Evolutionary conservation across 2,797 vertebrate species (phyloP), one percentile per base, ranked within the genome.

Genomic region (Caiman crocodilus): DNA sequence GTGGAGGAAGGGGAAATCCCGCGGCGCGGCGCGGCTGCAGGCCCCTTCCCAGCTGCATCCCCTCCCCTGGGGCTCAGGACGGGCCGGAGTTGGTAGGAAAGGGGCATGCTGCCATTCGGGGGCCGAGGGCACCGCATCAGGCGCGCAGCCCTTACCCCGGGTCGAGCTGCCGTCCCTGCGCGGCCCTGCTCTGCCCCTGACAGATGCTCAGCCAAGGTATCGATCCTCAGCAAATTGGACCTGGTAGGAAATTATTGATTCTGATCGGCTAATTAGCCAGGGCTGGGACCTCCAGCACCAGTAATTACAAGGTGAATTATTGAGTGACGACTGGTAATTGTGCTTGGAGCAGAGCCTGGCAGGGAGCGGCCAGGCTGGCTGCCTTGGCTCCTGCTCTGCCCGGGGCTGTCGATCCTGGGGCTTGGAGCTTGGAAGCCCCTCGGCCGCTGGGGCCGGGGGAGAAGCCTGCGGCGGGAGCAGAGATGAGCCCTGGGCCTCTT

Each of bases 271-370:
- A 42, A 80, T 80, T 60, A 80, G 76, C 2, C 1, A 6, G 57
- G 9, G 26, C 55, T 26, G 25, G 71, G 55, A 50, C 6, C 64
- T 73, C 35, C 26, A 71, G 25, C 71, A 20, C 16, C 4, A 8
- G 26, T 9, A 64, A n/a, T 67, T 65, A 14, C 42, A 6, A 11
- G 56, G 79, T 92, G 80, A 75, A 75, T 75, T 61, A 58, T 4
- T 32, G 21, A n/a, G 15, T 2, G 14, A 8, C 0, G 2, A 35
- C 1, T 14, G 75, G 32, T 76, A 23, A 73, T 25, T 73, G 84
- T 0, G 0, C 73, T 76, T 55, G 0, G 11, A 59, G 80, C 84
- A 73, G 71, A 73, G 32, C 0, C 0, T 18, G 50, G 63, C 1
- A 2, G 6, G 57, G 17, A 55, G 32, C 58, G 20, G 20, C 17